phyloP scores from a whole-genome alignment of 2,797 vertebrate genomes.

The Scyliorhinus canicula region DNA sequence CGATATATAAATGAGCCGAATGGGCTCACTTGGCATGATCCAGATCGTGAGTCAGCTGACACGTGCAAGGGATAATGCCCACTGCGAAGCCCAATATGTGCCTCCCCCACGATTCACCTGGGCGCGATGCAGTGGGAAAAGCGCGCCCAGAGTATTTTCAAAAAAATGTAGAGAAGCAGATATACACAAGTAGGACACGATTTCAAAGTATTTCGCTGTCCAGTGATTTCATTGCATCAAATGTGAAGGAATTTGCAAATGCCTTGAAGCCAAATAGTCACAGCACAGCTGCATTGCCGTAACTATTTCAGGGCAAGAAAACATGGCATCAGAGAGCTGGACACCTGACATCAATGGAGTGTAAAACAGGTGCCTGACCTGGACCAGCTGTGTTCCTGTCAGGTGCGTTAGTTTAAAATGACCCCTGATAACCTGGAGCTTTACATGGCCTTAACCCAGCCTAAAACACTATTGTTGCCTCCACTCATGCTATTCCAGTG shows the following conservation, averaged over 20 bases:
- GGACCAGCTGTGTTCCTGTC: neutral
- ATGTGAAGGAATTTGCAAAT: neutral
- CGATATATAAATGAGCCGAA: no score
- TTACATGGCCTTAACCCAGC: neutral
- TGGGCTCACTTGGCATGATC: no score
- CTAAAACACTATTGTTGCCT: neutral
- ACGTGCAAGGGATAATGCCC: no score
- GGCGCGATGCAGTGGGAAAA: no score
- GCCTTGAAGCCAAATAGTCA: neutral
- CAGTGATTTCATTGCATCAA: neutral
- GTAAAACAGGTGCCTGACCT: neutral
- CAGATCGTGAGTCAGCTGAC: no score
- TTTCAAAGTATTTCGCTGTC: neutral
- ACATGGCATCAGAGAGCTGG: no score
- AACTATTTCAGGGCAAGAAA: neutral
- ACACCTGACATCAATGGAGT: neutral
- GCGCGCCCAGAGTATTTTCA: no score
- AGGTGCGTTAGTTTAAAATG: neutral
- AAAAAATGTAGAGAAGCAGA: no score
- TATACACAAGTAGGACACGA: neutral
- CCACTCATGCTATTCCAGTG: neutral
- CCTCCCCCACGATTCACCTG: no score
- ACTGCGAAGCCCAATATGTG: no score
- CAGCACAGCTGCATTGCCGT: neutral
- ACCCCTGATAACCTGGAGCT: neutral